Base-by-base conservation (phyloP, 92 coral and sea anemone species). In the Umimayanthus chanpuru region DNA sequence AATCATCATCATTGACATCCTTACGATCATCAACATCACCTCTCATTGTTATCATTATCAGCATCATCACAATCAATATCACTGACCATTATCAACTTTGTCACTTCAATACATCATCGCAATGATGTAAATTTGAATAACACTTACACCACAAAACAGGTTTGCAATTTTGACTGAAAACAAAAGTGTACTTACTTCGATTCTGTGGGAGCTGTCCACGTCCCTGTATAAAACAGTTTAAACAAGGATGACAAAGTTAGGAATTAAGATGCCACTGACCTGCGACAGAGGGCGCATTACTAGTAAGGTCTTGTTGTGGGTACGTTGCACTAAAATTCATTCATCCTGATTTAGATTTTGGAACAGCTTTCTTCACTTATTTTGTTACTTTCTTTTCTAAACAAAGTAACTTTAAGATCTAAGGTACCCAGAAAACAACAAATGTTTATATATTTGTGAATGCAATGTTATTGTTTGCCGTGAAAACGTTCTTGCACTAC, bases 201-300 rank as follows among this genome's bases (percentile, higher is more conserved):
- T 77, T 40, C 4, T n/a, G 28, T 4, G 81, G 81, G 6, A 77
- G 81, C 5, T 44, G 81, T 26, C 81, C 81, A 8, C 56, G 81
- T 44, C 50, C 81, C 81, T 77, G 4, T 5, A 44, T 21, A 77
- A 41, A 77, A 18, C 11, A n/a, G 26, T 21, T 44, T 64, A 44
- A 47, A 77, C 15, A 77, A 25, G 23, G 77, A 73, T 61, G 25
- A 21, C 14, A 72, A 7, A 32, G 7, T 32, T 72, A 28, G 21
- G 40, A 72, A n/a, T n/a, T n/a, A n/a, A 72, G 76, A 29, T 61
- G 25, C 26, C 26, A 3, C 23, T 23, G 40, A 72, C 73, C 2
- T 9, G 30, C 29, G 28, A 68, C 73, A 68, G 73, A 14, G 32
- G 32, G 32, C 73, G 6, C 25, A 72, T 41, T 61, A 21, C 68